These are phyloP conservation scores for Datnioides undecimradiatus DNA, from an alignment of 2,113 vertebrate species.

Conservation along the genomic window DNA sequence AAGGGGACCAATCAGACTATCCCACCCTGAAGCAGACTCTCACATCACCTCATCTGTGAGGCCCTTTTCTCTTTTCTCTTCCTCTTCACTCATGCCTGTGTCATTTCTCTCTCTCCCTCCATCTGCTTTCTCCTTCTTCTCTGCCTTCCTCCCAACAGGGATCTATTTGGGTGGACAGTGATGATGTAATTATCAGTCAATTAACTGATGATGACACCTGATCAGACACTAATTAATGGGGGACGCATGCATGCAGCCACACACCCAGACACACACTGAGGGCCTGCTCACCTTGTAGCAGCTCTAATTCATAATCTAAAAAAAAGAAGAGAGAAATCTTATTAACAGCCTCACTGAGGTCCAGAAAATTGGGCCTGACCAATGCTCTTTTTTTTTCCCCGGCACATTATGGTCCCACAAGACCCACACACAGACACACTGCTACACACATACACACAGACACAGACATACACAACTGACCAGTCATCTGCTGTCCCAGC, in stretches of 20 bases:
- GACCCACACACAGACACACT: slow-evolving; percentile 1
- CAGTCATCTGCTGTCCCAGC: slow-evolving; percentile 31
- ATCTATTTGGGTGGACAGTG: slow-evolving; percentile 43
- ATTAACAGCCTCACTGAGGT: slow-evolving; percentile 9
- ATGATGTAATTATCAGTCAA: slow-evolving; percentile 62
- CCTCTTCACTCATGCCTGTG: not conserved
- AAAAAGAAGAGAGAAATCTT: not conserved
- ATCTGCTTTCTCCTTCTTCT: slow-evolving; percentile 23
- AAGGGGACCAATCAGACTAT: slow-evolving; percentile 52
- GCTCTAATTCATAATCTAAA: slow-evolving; percentile 4
- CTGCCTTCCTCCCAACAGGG: not conserved
- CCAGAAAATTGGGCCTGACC: slow-evolving; percentile 27
- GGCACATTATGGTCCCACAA: not conserved
- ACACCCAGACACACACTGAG: not conserved
- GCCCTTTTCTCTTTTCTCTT: slow-evolving; percentile 2
- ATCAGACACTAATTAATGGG: slow-evolving; percentile 58
- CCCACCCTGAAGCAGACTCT: slow-evolving; percentile 21
- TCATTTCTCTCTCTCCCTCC: slow-evolving; percentile 7
- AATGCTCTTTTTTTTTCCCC: not conserved
- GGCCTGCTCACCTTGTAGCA: not conserved
- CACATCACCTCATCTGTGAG: slow-evolving; percentile 32
- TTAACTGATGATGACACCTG: slow-evolving; percentile 67
- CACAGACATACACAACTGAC: slow-evolving; percentile 2
- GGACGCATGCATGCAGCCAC: slow-evolving; percentile 4
- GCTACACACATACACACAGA: slow-evolving; percentile 5